Evolutionary conservation across 2,888 invertebrate genomes (phyloP), one percentile per base, ranked within the genome.

Genomic region (Calephelis perditalis): DNA sequence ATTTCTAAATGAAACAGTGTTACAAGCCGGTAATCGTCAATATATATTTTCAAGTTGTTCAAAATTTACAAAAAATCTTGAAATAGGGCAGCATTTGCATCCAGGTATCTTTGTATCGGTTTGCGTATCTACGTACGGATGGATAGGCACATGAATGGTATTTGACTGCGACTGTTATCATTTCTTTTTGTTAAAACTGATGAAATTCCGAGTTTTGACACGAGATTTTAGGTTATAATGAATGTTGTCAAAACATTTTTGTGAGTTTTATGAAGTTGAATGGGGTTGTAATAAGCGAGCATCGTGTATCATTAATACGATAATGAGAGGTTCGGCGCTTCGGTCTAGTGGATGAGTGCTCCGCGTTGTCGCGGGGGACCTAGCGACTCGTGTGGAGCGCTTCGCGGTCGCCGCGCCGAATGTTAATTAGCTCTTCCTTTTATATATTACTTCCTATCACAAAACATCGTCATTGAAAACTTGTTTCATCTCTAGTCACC

Each of bases 61-160:
- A 55, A 78, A 83, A 80, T 84, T 82, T 82, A 84, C 88, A 82
- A 83, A 89, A 87, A 81, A 86, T 89, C 81, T 82, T 87, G 84
- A 89, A 89, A 88, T 90, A 87, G 87, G 86, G 84, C 86, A 88
- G 86, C 86, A 91, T 89, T 89, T 85, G 86, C 85, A 84, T 86
- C 86, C 87, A 88, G 86, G 86, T 88, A 88, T 86, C 84, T 85
- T 84, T 88, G 86, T 87, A 86, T 88, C 81, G 83, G 86, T 78
- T 85, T 78, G 87, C 86, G 86, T 88, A 88, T 86, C 84, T 79
- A 79, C 76, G 84, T 81, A 78, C 82, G 83, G 81, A 73, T 80
- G 79, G 79, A 76, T 75, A 81, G 78, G 77, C 79, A 76, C 65
- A 75, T 75, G 77, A 78, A 75, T 77, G 71, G 71, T 71, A 76